Percentiles rank a stretch among this genome's conserved stretches.
Evolutionary conservation across 2,113 vertebrate genomes (phyloP).

Genomic region (Panurus biarmicus): DNA sequence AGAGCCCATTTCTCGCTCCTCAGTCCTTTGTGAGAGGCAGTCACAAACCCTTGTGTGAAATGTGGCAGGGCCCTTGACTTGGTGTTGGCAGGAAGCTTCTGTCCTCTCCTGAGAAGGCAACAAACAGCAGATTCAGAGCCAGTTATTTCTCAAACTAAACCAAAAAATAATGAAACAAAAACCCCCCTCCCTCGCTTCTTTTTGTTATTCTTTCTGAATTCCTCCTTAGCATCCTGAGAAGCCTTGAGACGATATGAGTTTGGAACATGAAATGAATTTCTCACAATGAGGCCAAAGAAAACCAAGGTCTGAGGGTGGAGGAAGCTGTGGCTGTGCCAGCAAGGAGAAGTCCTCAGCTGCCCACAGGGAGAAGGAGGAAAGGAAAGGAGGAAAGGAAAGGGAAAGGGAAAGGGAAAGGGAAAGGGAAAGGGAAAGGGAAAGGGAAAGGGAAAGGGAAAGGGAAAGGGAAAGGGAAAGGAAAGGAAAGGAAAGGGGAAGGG

Average conservation of each 20-base stretch:
- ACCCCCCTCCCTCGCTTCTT: accelerated
- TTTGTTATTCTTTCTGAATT: not conserved
- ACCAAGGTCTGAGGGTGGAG: not conserved
- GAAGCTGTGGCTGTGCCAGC: not conserved
- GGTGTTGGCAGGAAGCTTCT: not conserved
- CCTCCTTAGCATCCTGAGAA: not conserved
- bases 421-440: too few relatives aligned
- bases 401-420: too few relatives aligned
- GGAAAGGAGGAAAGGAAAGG: too few relatives aligned
- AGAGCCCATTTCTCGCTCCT: not conserved
- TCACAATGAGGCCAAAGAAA: not conserved
- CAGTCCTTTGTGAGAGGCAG: not conserved
- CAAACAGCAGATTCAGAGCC: not conserved
- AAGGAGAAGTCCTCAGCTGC: not conserved
- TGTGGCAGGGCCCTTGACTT: accelerated
- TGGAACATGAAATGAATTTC: not conserved
- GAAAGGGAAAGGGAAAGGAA: too few relatives aligned
- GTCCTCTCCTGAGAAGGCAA: not conserved
- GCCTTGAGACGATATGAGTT: not conserved
- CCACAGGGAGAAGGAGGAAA: not conserved
- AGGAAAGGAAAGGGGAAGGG: too few relatives aligned
- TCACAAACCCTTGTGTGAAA: not conserved
- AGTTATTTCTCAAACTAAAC: not conserved
- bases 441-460: not conserved
- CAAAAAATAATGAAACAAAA: not conserved